Base-by-base conservation (phyloP, 2,888 invertebrate genomes). In the Scaptomyza caliginosa region DNA sequence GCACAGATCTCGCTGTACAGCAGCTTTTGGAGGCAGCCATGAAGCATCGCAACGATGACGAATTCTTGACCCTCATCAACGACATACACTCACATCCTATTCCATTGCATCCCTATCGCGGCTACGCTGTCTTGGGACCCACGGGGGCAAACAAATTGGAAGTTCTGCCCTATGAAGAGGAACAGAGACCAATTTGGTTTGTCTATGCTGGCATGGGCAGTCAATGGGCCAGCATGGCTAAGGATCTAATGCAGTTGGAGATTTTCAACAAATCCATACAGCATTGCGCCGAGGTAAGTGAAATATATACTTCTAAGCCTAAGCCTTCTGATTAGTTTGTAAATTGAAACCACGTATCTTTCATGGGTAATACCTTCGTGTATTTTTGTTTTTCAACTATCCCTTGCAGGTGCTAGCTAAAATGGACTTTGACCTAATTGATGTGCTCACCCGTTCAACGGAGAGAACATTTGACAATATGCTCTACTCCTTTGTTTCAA, bases 201-300 rank as follows among this genome's bases (percentile, higher is more conserved):
- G 94, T 99, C 67, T 99, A 98, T 92, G 96, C 98, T 38, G 99
- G 99, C 62, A 99, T 99, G 99, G 99, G 99, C 7, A 96, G 97
- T 32, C 99, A 99, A 92, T 99, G 99, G 99, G 93, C 96, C 39
- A 97, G 97, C 82, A 99, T 99, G 99, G 98, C 95, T 7, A 94
- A 94, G 88, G 94, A 95, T 60, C 93, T 99, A 74, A 95, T 99
- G 94, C 92, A 93, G 66, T 92, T 99, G 70, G 96, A 97, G 43
- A 92, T 93, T 1, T 99, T 99, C 92, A 94, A 94, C 68, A 93
- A 94, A 51, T 96, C 97, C 57, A 94, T 99, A 74, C 92, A 93
- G 73, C 94, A 94, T 66, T 95, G 96, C 72, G 95, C 96, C 3
- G 94, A 94, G 43, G 86, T 86, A 2, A 54, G 67, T 24, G n/a